A percentile compares a stretch with the other conserved stretches of the same genome.
These are phyloP conservation scores for Tholera decimalis DNA, from an alignment of 2,888 invertebrate genomes.

Conservation along the genomic window DNA sequence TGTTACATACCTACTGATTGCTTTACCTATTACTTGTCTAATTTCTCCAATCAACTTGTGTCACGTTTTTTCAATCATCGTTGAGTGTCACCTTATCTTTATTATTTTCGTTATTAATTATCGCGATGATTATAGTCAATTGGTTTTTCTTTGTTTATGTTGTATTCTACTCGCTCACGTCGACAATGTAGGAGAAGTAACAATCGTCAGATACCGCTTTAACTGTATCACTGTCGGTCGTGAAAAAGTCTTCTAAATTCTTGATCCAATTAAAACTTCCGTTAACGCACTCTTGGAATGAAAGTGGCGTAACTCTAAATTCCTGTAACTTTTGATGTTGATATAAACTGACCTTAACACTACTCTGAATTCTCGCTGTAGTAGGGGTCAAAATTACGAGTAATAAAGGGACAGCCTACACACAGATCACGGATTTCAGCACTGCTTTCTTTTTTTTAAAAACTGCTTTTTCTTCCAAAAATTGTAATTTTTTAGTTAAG, in stretches of 20 bases:
- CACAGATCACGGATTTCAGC: too few relatives aligned
- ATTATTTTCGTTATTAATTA: conserved; percentile 35
- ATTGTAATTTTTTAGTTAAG: too few relatives aligned
- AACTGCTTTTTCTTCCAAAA: too few relatives aligned
- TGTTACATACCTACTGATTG: conserved; percentile 5
- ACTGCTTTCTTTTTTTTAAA: too few relatives aligned
- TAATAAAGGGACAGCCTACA: too few relatives aligned
- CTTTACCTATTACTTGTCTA: neutral
- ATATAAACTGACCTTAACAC: too few relatives aligned
- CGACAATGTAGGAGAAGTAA: conserved; percentile 13
- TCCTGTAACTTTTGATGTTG: too few relatives aligned
- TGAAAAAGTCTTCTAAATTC: conserved; percentile 5
- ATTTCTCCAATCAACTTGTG: conserved; percentile 4
- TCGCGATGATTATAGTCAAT: conserved; percentile 20
- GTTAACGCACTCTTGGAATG: too few relatives aligned
- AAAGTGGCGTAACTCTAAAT: too few relatives aligned
- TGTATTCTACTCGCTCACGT: conserved; percentile 7
- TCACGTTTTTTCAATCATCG: conserved; percentile 30
- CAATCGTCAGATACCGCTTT: conserved; percentile 12
- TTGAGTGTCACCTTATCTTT: conserved; percentile 32
- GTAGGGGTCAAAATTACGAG: too few relatives aligned
- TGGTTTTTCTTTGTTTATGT: conserved; percentile 15
- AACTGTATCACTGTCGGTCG: conserved; percentile 14
- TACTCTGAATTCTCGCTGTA: too few relatives aligned
- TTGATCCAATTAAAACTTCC: conserved; percentile 8